Conservation (phyloP, 30 jellyfish, hydroid and myxozoan genomes). For the Clytia hemisphaerica region DNA sequence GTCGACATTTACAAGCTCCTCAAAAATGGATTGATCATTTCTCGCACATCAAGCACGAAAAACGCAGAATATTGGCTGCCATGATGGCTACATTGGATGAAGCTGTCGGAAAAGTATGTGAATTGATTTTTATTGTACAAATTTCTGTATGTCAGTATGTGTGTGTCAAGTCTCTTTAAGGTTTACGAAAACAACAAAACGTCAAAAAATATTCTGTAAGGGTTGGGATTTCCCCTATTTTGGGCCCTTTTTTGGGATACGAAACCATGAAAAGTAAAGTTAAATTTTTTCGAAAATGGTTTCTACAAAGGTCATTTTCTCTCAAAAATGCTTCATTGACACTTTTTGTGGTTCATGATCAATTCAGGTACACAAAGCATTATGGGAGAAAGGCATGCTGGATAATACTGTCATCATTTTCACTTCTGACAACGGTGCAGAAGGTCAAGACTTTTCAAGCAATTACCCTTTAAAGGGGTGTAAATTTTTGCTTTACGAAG, state of each 20-base stretch:
- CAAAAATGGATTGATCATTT: conserved; percentile 60
- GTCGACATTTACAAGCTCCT: conserved; percentile 92
- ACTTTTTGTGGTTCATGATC: too few relatives aligned
- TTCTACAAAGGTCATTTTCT: too few relatives aligned
- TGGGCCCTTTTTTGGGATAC: too few relatives aligned
- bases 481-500: conserved; percentile 81
- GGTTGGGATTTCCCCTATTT: too few relatives aligned
- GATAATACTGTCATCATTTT: conserved; percentile 73
- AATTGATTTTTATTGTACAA: too few relatives aligned
- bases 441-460: conserved; percentile 81
- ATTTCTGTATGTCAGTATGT: too few relatives aligned
- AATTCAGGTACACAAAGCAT: conserved; percentile 56
- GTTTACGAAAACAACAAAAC: too few relatives aligned
- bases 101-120: conserved; percentile 65
- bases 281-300: too few relatives aligned
- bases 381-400: conserved; percentile 55
- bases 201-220: too few relatives aligned
- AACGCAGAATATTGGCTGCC: conserved; percentile 86
- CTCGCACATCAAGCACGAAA: conserved; percentile 54
- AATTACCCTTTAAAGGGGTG: conserved; percentile 82
- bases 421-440: conserved; percentile 90
- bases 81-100: conserved; percentile 75
- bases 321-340: too few relatives aligned
- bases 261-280: too few relatives aligned
- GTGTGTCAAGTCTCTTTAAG: too few relatives aligned